Percentiles rank a stretch among this genome's conserved stretches.
These are phyloP conservation scores for Bryconaethiops microstoma DNA, from an alignment of 2,797 vertebrate genomes.

Conservation along the genomic window DNA sequence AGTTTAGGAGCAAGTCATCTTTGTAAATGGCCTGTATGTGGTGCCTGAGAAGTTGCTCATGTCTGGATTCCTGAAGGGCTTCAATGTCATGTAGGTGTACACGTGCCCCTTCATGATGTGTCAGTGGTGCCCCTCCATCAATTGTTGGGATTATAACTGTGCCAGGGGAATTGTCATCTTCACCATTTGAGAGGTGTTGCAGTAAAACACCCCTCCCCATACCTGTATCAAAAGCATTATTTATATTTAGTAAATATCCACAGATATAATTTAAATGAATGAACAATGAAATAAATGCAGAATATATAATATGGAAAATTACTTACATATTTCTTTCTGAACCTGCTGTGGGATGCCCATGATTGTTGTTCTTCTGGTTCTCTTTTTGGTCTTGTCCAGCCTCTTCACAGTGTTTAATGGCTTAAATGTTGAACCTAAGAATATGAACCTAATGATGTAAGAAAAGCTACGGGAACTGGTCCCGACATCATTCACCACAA, in stretches of 20 bases:
- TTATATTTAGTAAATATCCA: background rate
- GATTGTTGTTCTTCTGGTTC: conserved; percentile 90
- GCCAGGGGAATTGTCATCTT: conserved; percentile 58
- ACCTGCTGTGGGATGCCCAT: conserved; percentile 95
- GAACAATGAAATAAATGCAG: background rate
- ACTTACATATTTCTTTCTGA: conserved; percentile 92
- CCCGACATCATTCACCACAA: background rate
- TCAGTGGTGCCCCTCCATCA: conserved; percentile 75
- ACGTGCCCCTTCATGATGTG: conserved; percentile 74
- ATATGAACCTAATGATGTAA: conserved; percentile 10
- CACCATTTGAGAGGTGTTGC: conserved; percentile 61
- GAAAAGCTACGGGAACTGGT: background rate
- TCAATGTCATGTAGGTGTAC: conserved; percentile 87
- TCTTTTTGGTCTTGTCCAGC: conserved; percentile 76
- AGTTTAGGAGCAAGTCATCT: conserved; percentile 78
- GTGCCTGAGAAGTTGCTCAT: conserved; percentile 77
- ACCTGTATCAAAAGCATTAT: conserved; percentile 60
- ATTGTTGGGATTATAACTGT: conserved; percentile 79
- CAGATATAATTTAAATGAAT: too few relatives aligned
- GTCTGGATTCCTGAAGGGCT: conserved; percentile 71
- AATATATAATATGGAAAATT: background rate
- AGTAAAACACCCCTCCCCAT: conserved; percentile 71
- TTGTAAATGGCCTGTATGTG: conserved; percentile 83
- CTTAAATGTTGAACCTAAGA: conserved; percentile 80
- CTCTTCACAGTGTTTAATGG: conserved; percentile 77